These are phyloP conservation scores for Helicoverpa assulta DNA, from an alignment of 2,888 invertebrate species.

Conservation along the genomic window DNA sequence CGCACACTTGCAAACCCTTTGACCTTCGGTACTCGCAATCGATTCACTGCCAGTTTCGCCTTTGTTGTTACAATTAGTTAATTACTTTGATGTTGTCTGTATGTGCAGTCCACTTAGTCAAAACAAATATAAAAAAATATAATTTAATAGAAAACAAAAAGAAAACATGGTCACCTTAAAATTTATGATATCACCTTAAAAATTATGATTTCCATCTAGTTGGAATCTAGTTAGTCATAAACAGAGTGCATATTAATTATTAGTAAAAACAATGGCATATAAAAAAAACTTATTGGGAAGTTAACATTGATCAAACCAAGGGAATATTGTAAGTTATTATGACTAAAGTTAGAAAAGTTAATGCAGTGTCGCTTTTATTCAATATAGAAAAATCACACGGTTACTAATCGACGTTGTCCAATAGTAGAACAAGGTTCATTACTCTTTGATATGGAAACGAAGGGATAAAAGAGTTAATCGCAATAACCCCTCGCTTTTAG, in stretches of 20 bases:
- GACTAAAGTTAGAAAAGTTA: slow-evolving; percentile 9
- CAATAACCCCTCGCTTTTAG: slow-evolving; percentile 89
- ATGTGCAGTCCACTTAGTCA: slow-evolving; percentile 8
- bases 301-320: neutral
- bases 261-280: slow-evolving; percentile 16
- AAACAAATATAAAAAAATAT: neutral
- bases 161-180: neutral
- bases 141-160: neutral
- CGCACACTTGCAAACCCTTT: slow-evolving; percentile 86
- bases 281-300: slow-evolving; percentile 15
- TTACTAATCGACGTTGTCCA: slow-evolving; percentile 84
- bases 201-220: slow-evolving; percentile 35
- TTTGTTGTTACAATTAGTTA: slow-evolving; percentile 82
- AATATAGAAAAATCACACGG: slow-evolving; percentile 82
- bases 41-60: slow-evolving; percentile 84
- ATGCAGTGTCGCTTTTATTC: slow-evolving; percentile 19
- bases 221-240: slow-evolving; percentile 50
- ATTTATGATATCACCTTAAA: too few species aligned
- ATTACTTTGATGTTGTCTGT: slow-evolving; percentile 60
- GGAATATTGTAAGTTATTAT: too few species aligned
- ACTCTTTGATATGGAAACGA: slow-evolving; percentile 90
- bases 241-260: slow-evolving; percentile 1
- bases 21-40: slow-evolving; percentile 89
- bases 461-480: slow-evolving; percentile 90
- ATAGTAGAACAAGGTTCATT: slow-evolving; percentile 89